A percentile compares a stretch with the other conserved stretches of the same genome.
Evolutionary conservation across 2,888 invertebrate species (phyloP).

Genomic region (Xanthorhoe spadicearia): DNA sequence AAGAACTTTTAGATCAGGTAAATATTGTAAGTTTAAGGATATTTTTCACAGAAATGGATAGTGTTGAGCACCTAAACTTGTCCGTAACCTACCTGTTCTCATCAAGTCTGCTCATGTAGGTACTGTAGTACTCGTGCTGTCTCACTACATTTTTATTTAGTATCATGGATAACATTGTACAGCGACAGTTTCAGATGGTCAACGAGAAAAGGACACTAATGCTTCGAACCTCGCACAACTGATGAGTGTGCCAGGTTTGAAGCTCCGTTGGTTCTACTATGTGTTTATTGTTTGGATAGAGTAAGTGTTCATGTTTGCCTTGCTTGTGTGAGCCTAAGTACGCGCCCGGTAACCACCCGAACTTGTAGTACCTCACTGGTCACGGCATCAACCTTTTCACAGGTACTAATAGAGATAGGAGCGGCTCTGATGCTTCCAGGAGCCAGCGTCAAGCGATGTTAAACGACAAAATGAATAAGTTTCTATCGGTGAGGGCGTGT

Average conservation of each 20-base stretch:
- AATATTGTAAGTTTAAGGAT: slow-evolving; percentile 50
- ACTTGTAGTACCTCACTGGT: slow-evolving; percentile 59
- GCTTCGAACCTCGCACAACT: slow-evolving; percentile 43
- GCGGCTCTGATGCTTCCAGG: slow-evolving; percentile 86
- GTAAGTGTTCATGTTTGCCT: slow-evolving; percentile 31
- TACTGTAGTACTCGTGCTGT: slow-evolving; percentile 40
- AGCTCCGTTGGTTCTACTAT: slow-evolving; percentile 59
- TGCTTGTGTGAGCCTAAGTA: slow-evolving; percentile 52
- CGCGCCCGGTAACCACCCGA: slow-evolving; percentile 69
- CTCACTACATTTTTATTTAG: slow-evolving; percentile 41
- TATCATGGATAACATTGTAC: slow-evolving; percentile 39
- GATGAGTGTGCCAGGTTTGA: slow-evolving; percentile 55
- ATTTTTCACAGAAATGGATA: slow-evolving; percentile 68
- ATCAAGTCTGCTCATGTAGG: slow-evolving; percentile 70
- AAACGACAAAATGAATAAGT: slow-evolving; percentile 97
- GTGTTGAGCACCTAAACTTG: slow-evolving; percentile 81
- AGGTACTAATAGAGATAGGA: slow-evolving; percentile 87
- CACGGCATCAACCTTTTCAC: slow-evolving; percentile 79
- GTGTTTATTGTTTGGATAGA: slow-evolving; percentile 43
- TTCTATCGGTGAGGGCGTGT: slow-evolving; percentile 92
- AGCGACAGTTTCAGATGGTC: slow-evolving; percentile 44
- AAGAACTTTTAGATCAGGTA: slow-evolving; percentile 43
- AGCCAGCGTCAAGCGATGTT: slow-evolving; percentile 94
- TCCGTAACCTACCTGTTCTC: slow-evolving; percentile 63
- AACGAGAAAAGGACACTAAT: slow-evolving; percentile 34